phyloP scores from a whole-genome alignment of 2,888 invertebrate species.

The Meliscaeva auricollis region DNA sequence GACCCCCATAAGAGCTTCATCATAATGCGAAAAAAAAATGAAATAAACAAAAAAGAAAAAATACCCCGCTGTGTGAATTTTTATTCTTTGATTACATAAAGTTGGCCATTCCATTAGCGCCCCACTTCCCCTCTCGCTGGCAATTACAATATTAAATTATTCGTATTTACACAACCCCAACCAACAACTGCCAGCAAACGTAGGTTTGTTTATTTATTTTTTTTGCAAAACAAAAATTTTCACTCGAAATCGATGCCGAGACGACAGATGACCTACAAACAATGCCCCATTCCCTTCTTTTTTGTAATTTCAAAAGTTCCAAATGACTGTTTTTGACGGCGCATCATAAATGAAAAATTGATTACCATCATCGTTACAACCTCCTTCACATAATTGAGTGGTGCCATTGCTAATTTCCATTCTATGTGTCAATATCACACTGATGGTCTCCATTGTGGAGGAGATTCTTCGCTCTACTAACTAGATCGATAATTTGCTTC shows the following conservation, averaged over 20 bases:
- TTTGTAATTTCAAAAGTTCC: slow-evolving; percentile 1
- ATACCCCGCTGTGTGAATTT: slow-evolving; percentile 14
- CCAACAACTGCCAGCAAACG: slow-evolving; percentile 18
- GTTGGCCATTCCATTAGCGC: slow-evolving; percentile 26
- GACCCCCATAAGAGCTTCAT: slow-evolving; percentile 13
- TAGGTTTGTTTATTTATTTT: slow-evolving; percentile 7
- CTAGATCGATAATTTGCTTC: slow-evolving; percentile 3
- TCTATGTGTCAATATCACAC: slow-evolving; percentile 32
- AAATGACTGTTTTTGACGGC: slow-evolving; percentile 18
- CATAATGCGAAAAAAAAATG: slow-evolving; percentile 5
- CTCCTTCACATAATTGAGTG: slow-evolving; percentile 17
- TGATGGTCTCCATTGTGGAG: not conserved
- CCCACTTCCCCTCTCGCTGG: slow-evolving; percentile 2
- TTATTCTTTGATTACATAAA: slow-evolving; percentile 46
- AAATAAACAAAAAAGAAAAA: slow-evolving; percentile 44
- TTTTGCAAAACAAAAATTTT: slow-evolving; percentile 22
- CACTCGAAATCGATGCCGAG: slow-evolving; percentile 1
- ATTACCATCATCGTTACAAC: slow-evolving; percentile 11
- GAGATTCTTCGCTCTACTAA: slow-evolving; percentile 5
- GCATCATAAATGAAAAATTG: slow-evolving; percentile 29
- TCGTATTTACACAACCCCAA: slow-evolving; percentile 21
- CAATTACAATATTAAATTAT: slow-evolving; percentile 39
- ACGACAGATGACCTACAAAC: not conserved
- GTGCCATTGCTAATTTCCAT: slow-evolving; percentile 7
- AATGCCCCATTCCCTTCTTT: not conserved